Conservation (phyloP, 2,888 invertebrate species). For the Crematogaster levior region DNA sequence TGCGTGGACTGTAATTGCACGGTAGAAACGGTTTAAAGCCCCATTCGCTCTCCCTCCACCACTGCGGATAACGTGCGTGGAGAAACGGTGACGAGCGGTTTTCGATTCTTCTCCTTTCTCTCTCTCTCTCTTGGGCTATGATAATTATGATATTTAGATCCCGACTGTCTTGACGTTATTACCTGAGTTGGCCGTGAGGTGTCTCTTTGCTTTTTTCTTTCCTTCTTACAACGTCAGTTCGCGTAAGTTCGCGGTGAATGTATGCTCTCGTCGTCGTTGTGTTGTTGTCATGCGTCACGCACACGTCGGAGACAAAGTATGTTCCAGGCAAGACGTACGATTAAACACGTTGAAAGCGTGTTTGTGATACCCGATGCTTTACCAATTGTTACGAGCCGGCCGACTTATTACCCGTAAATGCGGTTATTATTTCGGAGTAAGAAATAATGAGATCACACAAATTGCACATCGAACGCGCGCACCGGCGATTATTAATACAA, state of each 20-base stretch:
- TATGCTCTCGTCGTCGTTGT: background rate
- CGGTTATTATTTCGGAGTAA: conserved; percentile 41
- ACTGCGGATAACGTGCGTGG: conserved; percentile 17
- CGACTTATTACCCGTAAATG: background rate
- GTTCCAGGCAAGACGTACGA: conserved; percentile 8
- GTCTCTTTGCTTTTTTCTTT: conserved; percentile 7
- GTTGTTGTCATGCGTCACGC: conserved; percentile 34
- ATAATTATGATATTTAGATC: conserved; percentile 60
- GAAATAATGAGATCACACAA: conserved; percentile 42
- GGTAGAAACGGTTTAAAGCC: conserved; percentile 63
- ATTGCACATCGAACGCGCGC: conserved; percentile 9
- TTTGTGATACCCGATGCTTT: conserved; percentile 29
- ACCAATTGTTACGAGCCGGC: conserved; percentile 32
- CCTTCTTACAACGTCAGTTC: background rate
- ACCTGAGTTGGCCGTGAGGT: conserved; percentile 23
- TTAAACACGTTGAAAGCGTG: conserved; percentile 46
- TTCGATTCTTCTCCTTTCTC: conserved; percentile 30
- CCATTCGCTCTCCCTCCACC: background rate
- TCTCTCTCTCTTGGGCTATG: conserved; percentile 13
- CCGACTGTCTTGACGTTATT: conserved; percentile 51
- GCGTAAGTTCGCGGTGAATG: conserved; percentile 21
- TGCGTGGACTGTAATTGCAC: conserved; percentile 69
- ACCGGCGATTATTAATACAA: conserved; percentile 10
- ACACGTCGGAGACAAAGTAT: background rate
- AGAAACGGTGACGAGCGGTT: conserved; percentile 8